These are phyloP conservation scores for Acridotheres tristis DNA, from an alignment of 2,797 vertebrate genomes.

Conservation along the genomic window DNA sequence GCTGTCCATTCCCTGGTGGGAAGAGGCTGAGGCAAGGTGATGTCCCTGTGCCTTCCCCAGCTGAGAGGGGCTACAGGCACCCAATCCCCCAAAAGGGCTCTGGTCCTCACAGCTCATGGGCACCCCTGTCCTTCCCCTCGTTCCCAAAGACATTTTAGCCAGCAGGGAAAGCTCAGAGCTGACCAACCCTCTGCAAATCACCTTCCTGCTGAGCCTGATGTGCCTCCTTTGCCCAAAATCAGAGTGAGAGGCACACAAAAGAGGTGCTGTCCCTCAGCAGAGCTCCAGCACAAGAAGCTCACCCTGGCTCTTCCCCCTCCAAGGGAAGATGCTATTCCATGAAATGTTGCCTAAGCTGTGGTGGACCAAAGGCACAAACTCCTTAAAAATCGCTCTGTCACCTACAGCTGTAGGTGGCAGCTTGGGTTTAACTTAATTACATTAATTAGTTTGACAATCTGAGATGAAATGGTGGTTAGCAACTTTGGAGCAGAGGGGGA, in stretches of 20 bases:
- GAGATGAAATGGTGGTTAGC: not conserved
- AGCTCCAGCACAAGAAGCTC: not conserved
- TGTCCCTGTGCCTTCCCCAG: not conserved
- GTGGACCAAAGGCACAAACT: not conserved
- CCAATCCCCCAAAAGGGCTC: not conserved
- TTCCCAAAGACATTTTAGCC: not conserved
- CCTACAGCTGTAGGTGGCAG: not conserved
- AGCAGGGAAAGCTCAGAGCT: not conserved
- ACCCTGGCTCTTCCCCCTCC: not conserved
- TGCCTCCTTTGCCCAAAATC: not conserved
- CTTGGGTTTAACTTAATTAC: not conserved
- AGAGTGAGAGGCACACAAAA: not conserved
- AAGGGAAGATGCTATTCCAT: not conserved
- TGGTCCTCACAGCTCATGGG: not conserved
- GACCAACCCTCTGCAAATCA: not conserved
- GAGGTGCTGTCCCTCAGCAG: not conserved
- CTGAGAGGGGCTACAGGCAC: not conserved
- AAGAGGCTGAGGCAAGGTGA: not conserved
- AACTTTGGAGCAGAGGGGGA: not conserved
- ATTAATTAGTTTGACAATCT: not conserved
- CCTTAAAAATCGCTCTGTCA: not conserved
- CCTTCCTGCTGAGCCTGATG: not conserved
- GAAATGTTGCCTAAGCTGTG: not conserved
- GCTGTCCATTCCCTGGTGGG: not conserved
- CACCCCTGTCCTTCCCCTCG: not conserved